phyloP scores from a whole-genome alignment of 2,113 vertebrate genomes.

The Mungos mungo region DNA sequence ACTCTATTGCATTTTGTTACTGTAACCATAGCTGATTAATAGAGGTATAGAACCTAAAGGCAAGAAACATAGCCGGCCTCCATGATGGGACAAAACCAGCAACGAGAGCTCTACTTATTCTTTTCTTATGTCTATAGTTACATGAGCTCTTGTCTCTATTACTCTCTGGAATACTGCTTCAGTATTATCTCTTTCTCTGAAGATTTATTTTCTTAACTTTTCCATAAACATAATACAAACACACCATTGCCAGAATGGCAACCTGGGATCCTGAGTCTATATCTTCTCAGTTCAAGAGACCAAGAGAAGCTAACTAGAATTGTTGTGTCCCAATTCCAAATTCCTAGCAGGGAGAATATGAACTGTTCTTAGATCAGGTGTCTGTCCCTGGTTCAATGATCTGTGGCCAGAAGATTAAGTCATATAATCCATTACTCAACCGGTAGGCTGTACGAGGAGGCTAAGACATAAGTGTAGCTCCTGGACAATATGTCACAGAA shows the following conservation, averaged over 20 bases:
- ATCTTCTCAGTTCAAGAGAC: not conserved
- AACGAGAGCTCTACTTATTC: not conserved
- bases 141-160: not conserved
- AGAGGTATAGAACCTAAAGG: conserved; percentile 9
- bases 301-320: not conserved
- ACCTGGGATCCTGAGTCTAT: not conserved
- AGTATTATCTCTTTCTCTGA: not conserved
- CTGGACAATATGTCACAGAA: not conserved
- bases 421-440: not conserved
- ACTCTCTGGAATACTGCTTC: not conserved
- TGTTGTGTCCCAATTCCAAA: not conserved
- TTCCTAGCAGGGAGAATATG: not conserved
- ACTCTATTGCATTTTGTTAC: not conserved
- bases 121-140: not conserved
- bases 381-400: not conserved
- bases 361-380: not conserved
- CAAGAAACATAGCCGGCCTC: not conserved
- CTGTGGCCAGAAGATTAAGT: not conserved
- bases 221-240: not conserved
- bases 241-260: not conserved
- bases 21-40: not conserved
- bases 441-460: not conserved
- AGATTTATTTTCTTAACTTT: not conserved
- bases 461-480: not conserved
- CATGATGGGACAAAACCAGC: not conserved